Evolutionary conservation across 1,140 invertebrate genomes (phyloP).

Genomic region (Planococcus citri): DNA sequence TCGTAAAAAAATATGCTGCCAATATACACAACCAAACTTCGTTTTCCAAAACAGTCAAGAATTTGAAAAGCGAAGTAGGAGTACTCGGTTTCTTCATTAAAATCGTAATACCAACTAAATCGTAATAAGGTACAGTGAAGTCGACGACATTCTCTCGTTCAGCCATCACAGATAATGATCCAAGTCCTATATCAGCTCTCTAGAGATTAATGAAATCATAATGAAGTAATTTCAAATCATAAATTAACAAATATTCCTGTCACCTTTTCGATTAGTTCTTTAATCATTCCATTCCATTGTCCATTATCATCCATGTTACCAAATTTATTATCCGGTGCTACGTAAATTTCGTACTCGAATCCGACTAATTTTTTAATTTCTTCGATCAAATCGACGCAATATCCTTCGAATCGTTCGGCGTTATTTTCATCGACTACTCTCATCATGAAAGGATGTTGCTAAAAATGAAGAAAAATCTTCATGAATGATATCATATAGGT

Average conservation of each 20-base stretch:
- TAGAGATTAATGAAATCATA: slow-evolving; percentile 28
- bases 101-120: slow-evolving; percentile 86
- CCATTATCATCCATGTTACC: slow-evolving; percentile 74
- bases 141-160: slow-evolving; percentile 89
- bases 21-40: slow-evolving; percentile 94
- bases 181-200: slow-evolving; percentile 78
- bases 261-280: slow-evolving; percentile 76
- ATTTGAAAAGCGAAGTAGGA: slow-evolving; percentile 86
- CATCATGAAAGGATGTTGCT: slow-evolving; percentile 84
- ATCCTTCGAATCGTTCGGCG: slow-evolving; percentile 58
- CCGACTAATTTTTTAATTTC: slow-evolving; percentile 66
- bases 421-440: slow-evolving; percentile 43
- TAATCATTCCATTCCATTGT: slow-evolving; percentile 86
- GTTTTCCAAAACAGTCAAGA: slow-evolving; percentile 87
- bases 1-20: slow-evolving; percentile 87
- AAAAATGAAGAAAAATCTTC: slow-evolving; percentile 22
- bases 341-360: slow-evolving; percentile 79
- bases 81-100: slow-evolving; percentile 69
- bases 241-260: neutral
- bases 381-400: slow-evolving; percentile 84
- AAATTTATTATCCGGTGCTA: slow-evolving; percentile 63
- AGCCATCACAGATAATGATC: slow-evolving; percentile 81
- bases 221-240: neutral
- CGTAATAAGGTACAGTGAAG: slow-evolving; percentile 91
- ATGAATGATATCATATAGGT: no score